These are phyloP conservation scores for Petrophora chlorosata DNA, from an alignment of 2,888 invertebrate species.

Conservation along the genomic window DNA sequence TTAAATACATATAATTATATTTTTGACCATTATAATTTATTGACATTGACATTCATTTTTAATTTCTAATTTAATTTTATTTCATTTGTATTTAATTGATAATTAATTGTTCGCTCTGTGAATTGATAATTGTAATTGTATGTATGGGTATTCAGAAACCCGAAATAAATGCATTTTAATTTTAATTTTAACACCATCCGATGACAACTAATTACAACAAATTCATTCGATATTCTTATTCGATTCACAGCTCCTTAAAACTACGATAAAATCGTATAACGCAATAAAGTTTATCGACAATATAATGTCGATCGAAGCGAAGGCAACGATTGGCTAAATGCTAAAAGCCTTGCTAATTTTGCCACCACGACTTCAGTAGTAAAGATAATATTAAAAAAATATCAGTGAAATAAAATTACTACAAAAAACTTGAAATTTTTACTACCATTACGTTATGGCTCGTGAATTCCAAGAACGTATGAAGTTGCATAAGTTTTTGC, in stretches of 20 bases:
- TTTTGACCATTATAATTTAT: too few relatives aligned
- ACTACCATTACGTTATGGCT: too few relatives aligned
- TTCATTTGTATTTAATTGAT: too few relatives aligned
- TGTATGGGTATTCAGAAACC: too few relatives aligned
- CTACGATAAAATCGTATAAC: constrained; percentile 40
- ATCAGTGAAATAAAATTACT: constrained; percentile 37
- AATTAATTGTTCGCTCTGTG: too few relatives aligned
- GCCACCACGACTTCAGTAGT: background rate
- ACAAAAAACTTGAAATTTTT: too few relatives aligned
- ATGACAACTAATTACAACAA: constrained; percentile 17
- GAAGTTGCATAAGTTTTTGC: constrained; percentile 19
- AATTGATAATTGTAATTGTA: too few relatives aligned
- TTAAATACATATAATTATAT: too few relatives aligned
- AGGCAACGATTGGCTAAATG: background rate
- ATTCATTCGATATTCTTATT: constrained; percentile 41
- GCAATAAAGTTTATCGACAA: constrained; percentile 59
- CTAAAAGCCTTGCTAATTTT: background rate
- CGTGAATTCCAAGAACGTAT: background rate
- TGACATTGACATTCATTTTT: too few relatives aligned
- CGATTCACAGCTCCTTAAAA: constrained; percentile 42
- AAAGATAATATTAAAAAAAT: constrained; percentile 21
- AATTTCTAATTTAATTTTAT: too few relatives aligned
- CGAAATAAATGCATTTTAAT: too few relatives aligned
- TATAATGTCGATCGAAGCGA: constrained; percentile 43
- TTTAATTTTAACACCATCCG: background rate